Conservation (phyloP, 2,888 invertebrate genomes). For the Parnassius mnemosyne region DNA sequence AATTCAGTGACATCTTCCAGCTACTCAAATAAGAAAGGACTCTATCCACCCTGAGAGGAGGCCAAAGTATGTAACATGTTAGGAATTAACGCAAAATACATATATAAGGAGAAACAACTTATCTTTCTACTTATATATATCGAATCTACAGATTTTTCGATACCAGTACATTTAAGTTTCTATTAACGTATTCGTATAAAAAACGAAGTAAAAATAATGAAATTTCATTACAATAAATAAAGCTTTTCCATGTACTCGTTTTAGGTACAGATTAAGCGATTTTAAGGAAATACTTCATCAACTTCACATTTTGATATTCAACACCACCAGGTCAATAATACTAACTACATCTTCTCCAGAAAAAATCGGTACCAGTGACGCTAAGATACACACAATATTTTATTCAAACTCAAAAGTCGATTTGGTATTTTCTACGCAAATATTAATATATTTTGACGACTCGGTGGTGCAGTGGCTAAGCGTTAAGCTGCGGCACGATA, state of each 20-base stretch:
- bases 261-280: neutral
- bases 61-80: slow-evolving; percentile 44
- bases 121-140: no score
- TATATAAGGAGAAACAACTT: no score
- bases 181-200: no score
- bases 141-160: no score
- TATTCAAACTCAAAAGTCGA: neutral
- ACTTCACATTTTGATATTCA: neutral
- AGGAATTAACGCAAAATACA: neutral
- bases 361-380: neutral
- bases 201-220: no score
- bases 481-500: no score
- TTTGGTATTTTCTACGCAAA: neutral
- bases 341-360: neutral
- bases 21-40: no score
- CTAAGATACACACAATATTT: neutral
- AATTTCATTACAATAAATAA: no score
- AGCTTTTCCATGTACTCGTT: neutral
- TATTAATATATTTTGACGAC: neutral
- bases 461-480: no score
- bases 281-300: neutral
- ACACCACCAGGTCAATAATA: no score
- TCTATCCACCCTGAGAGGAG: neutral
- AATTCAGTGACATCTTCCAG: no score
- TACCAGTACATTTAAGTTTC: no score